Conservation (phyloP, 1,140 invertebrate genomes). For the Pomacea maculata region DNA sequence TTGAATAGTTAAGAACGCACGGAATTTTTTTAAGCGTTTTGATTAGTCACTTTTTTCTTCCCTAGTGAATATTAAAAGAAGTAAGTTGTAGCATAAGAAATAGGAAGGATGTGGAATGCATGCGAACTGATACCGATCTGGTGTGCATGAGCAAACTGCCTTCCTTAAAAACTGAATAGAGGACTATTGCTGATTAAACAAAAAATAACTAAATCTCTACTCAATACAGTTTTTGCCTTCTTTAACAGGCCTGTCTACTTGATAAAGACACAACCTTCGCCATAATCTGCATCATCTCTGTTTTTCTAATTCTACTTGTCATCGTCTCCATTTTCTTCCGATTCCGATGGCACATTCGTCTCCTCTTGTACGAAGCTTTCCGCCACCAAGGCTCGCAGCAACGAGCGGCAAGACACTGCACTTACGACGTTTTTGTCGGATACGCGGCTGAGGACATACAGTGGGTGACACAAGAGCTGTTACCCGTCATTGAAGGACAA, state of each 20-base stretch:
- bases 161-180: background rate
- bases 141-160: background rate
- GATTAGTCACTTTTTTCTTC: no score
- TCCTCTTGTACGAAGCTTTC: background rate
- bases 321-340: constrained; percentile 4
- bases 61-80: no score
- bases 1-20: no score
- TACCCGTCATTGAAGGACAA: constrained; percentile 25
- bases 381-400: background rate
- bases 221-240: background rate
- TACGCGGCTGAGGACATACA: constrained; percentile 26
- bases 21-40: no score
- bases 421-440: constrained; percentile 36
- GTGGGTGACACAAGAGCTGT: constrained; percentile 27
- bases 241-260: constrained; percentile 10
- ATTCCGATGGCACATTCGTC: constrained; percentile 14
- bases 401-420: background rate
- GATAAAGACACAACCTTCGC: background rate
- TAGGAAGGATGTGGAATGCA: no score
- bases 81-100: no score
- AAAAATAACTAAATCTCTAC: constrained; percentile 4
- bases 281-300: background rate
- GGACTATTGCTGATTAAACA: background rate
- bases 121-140: background rate
- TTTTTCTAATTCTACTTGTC: background rate